Conservation (phyloP, 1,140 invertebrate species). For the Tenebrio molitor region DNA sequence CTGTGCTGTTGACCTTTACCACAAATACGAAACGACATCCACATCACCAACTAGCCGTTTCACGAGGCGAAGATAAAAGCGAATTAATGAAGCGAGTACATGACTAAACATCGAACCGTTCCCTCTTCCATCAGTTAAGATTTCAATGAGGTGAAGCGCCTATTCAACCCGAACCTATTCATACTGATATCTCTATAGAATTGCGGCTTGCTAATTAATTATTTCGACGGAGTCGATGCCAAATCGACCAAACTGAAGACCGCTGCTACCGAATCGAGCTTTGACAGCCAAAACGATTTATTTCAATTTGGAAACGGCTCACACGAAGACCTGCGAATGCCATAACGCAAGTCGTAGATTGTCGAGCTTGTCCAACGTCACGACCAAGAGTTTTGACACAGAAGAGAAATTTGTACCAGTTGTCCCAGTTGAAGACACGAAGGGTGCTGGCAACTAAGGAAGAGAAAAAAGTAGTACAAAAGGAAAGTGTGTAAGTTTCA, state of each 20-base stretch:
- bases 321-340: too few relatives aligned
- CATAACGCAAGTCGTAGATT: too few relatives aligned
- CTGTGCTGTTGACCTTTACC: constrained; percentile 48
- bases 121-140: constrained; percentile 23
- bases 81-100: constrained; percentile 32
- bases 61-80: constrained; percentile 22
- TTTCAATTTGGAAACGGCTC: too few relatives aligned
- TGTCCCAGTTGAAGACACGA: too few relatives aligned
- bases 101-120: constrained; percentile 28
- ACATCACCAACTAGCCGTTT: constrained; percentile 25
- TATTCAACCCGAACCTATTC: constrained; percentile 33
- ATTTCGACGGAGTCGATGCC: constrained; percentile 2
- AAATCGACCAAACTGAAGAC: constrained; percentile 9
- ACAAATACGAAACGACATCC: constrained; percentile 37
- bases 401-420: too few relatives aligned
- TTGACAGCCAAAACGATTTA: too few relatives aligned
- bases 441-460: too few relatives aligned
- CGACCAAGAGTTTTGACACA: too few relatives aligned
- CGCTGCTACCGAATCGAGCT: not conserved
- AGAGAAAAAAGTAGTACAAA: too few relatives aligned
- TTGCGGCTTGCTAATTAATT: constrained; percentile 25
- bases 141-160: constrained; percentile 26
- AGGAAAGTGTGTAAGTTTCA: too few relatives aligned
- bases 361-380: too few relatives aligned
- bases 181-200: constrained; percentile 36